Base-by-base conservation (phyloP, 2,113 vertebrate species). In the Corvus cornix region DNA sequence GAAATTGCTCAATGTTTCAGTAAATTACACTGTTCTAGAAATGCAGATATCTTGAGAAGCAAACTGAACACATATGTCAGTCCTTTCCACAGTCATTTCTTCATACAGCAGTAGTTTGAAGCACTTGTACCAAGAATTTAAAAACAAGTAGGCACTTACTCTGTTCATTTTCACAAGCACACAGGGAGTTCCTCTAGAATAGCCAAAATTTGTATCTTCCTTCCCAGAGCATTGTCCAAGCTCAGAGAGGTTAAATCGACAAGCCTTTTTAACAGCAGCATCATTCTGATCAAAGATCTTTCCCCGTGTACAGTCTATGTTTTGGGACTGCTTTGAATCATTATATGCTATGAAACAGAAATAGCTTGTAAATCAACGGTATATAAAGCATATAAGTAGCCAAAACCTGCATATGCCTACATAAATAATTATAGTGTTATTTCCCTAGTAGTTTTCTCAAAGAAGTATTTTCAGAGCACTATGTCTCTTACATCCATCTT, bases 101-200 rank as follows among this genome's bases (percentile, higher is more conserved):
- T 81, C 58, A 79, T 21, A 75, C 6, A 77, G 56, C 67, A 52
- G 11, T 44, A 70, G 59, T 2, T 69, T 13, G 17, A 10, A 90
- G 51, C 35, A 21, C 53, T 69, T 48, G 35, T 3, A 41, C 14
- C 35, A 64, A 52, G 16, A 63, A 51, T 20, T 44, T 53, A 52
- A 92, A 89, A 52, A 24, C 4, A 64, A 94, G 35, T 17, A 75
- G 52, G 58, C 83, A 98, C 98, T 97, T 98, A 99, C 99, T 97
- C 99, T 98, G 97, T 99, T 99, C 98, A 99, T 98, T 97, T 99
- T 99, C 90, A 99, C 98, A 95, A 99, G 97, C 84, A 99, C 94
- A 30, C 99, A 99, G 22, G 99, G 99, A 53, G 96, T 97, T 82
- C 99, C 99, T 81, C 97, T 98, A 79, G 98, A 97, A 92, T 99